Percentiles rank a stretch among this genome's conserved stretches.
phyloP scores from a whole-genome alignment of 2,113 vertebrate genomes.

The Uria aalge region DNA sequence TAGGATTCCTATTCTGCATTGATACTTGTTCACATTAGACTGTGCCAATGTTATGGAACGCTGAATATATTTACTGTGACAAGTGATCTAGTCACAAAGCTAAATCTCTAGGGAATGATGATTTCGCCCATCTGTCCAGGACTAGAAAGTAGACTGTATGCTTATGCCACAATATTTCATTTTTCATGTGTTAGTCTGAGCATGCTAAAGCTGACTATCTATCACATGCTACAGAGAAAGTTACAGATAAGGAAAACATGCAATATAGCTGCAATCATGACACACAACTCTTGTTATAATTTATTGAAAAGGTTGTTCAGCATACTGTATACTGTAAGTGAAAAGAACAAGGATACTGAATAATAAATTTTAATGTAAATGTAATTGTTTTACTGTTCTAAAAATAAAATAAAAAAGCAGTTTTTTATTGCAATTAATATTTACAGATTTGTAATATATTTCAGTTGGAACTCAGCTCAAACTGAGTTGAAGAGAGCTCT shows the following conservation, averaged over 20 bases:
- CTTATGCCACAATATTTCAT: constrained; percentile 23
- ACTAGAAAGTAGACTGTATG: neutral
- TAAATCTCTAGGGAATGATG: constrained; percentile 26
- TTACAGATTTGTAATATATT: neutral
- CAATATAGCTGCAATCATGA: neutral
- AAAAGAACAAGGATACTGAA: neutral
- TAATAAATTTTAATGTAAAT: neutral
- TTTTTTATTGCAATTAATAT: neutral
- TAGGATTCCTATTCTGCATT: neutral
- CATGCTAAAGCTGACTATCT: neutral
- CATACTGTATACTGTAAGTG: neutral
- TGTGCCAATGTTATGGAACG: constrained; percentile 20
- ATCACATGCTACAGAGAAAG: neutral
- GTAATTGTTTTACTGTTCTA: neutral
- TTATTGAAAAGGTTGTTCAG: neutral
- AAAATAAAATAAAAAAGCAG: no score
- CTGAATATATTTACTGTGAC: constrained; percentile 43
- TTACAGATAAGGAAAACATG: neutral
- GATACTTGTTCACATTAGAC: neutral
- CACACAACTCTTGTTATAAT: neutral
- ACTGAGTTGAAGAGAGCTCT: neutral
- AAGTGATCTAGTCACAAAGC: constrained; percentile 44
- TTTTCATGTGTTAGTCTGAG: neutral
- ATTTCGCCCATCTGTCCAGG: constrained; percentile 54
- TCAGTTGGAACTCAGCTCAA: neutral